These are phyloP conservation scores for crab-eating macaque (Macaca fascicularis) DNA, from an alignment of 2,113 vertebrate genomes.

Conservation along the genomic window DNA sequence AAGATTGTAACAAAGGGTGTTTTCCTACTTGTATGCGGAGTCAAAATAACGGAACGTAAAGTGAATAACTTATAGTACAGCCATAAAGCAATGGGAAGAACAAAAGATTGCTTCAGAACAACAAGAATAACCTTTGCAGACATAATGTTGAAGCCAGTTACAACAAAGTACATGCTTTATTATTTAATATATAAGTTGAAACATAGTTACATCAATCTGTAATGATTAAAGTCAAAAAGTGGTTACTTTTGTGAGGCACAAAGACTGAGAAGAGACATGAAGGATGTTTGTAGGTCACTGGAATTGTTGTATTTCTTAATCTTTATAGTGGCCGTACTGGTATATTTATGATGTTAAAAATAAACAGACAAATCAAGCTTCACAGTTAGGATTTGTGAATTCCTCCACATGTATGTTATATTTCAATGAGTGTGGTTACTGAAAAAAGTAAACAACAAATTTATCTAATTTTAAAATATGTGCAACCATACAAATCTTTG, in stretches of 20 bases:
- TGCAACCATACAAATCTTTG: neutral
- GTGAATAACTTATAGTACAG: neutral
- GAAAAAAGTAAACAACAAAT: neutral
- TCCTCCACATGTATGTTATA: neutral
- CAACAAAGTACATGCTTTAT: neutral
- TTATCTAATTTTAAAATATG: neutral
- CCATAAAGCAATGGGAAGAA: neutral
- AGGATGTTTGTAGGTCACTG: neutral
- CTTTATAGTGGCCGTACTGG: neutral
- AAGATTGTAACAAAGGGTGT: neutral
- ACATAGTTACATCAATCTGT: neutral
- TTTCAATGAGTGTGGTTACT: neutral
- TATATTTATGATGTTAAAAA: neutral
- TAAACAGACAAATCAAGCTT: neutral
- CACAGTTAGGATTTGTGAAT: neutral
- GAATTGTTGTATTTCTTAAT: neutral
- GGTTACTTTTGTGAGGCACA: neutral
- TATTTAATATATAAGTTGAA: neutral
- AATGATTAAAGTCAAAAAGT: neutral
- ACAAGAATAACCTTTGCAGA: neutral
- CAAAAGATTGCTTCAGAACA: neutral
- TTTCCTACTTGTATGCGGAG: neutral
- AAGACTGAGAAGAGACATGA: neutral
- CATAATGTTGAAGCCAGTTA: neutral
- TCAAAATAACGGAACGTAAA: neutral